These are phyloP conservation scores for Silurus glanis DNA, from an alignment of 2,113 vertebrate genomes.

Conservation along the genomic window DNA sequence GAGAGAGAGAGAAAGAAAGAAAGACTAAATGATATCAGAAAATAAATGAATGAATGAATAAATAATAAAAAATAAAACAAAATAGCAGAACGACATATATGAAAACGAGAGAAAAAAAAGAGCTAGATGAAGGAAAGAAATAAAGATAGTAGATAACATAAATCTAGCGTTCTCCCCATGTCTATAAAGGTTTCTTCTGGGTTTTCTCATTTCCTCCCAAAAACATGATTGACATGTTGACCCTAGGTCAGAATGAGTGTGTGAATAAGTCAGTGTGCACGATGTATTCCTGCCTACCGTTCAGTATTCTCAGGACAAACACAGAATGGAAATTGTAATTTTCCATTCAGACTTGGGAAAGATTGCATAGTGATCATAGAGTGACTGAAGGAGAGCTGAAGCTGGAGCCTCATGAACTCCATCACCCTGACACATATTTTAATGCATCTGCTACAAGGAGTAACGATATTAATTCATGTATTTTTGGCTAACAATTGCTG, in stretches of 20 bases:
- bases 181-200: neutral
- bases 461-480: conserved; percentile 68
- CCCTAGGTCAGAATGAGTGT: neutral
- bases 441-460: conserved; percentile 54
- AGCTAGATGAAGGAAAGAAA: neutral
- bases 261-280: neutral
- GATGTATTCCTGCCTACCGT: neutral
- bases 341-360: neutral
- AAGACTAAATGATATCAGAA: neutral
- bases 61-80: neutral
- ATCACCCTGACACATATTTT: conserved; percentile 61
- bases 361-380: conserved; percentile 39
- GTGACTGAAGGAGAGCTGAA: conserved; percentile 41
- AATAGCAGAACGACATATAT: neutral
- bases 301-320: neutral
- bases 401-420: conserved; percentile 65
- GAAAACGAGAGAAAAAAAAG: neutral
- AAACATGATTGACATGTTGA: neutral
- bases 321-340: neutral
- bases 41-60: neutral
- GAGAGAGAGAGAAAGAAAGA: neutral
- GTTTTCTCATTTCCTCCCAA: neutral
- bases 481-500: conserved; percentile 67
- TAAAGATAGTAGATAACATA: neutral
- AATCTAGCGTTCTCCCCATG: neutral